Base-by-base conservation (phyloP, 2,797 vertebrate species). In the Octomys mimax region DNA sequence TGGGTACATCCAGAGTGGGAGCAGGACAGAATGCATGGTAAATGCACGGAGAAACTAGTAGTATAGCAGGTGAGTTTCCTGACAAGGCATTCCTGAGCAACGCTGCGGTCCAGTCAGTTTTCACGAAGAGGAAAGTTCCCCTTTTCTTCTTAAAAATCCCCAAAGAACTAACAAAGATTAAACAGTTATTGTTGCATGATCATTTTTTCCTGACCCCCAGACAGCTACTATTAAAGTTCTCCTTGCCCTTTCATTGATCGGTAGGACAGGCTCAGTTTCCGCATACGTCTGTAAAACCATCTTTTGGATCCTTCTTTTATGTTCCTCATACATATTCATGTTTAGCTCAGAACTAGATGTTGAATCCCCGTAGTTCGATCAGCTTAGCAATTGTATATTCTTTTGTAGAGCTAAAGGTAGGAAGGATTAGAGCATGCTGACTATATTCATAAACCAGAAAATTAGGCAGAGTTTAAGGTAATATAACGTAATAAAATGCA, bases 291-390 rank as follows among this genome's bases (percentile, higher is more conserved):
- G 42, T 46, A 73, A 94, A 81, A 49, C 42, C 64, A 39, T 84
- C 75, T 81, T 87, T 88, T 81, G 73, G 52, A 73, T 78, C 42
- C 8, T 90, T 92, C 80, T 49, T 79, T 18, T 73, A 78, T 94
- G 91, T 94, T 91, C 14, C n/a, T 96, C 28, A 81, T 73, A 61
- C 22, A 92, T 94, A 73, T 85, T 85, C 88, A 87, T 92, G 54
- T 85, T 92, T 91, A 96, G 81, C 90, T 92, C 59, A 92, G 54
- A 92, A 73, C 6, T 57, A 24, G 68, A 82, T 81, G 12, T 22
- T 95, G 75, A 33, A 87, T 81, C 2, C 57, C 92, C 31, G 39
- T 83, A 75, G 87, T 89, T 87, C 68, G 80, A 42, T 75, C 46
- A 85, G 88, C 39, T 81, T 46, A 73, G 64, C 61, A 92, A 68